Evolutionary conservation across 2,888 invertebrate genomes (phyloP).

Genomic region (Tillus elongatus): DNA sequence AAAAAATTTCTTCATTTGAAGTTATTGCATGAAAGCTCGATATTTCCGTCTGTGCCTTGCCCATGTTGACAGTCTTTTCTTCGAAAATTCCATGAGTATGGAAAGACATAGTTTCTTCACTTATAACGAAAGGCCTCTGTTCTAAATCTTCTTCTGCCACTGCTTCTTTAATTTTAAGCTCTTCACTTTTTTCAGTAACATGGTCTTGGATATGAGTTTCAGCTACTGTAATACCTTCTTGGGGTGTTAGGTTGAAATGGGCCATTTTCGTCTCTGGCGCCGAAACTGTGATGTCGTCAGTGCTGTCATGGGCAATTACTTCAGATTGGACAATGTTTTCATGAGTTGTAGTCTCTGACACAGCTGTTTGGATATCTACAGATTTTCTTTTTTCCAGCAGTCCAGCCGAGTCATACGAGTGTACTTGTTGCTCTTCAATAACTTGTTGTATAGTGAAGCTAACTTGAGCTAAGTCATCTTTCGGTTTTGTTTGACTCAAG

Average conservation of each 20-base stretch:
- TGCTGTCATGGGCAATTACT: constrained; percentile 28
- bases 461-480: neutral
- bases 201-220: constrained; percentile 11
- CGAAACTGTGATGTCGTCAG: constrained; percentile 22
- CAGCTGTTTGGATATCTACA: too few relatives aligned
- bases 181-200: neutral
- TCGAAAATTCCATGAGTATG: neutral
- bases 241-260: constrained; percentile 27
- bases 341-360: too few relatives aligned
- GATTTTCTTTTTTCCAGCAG: too few relatives aligned
- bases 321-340: constrained; percentile 27
- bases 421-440: neutral
- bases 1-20: too few relatives aligned
- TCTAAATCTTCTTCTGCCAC: neutral
- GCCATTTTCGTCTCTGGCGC: constrained; percentile 29
- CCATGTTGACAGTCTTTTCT: too few relatives aligned
- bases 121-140: neutral
- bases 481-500: constrained; percentile 13
- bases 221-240: constrained; percentile 30
- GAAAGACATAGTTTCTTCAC: constrained; percentile 1
- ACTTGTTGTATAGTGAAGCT: neutral
- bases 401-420: too few relatives aligned
- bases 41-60: too few relatives aligned
- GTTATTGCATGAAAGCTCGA: too few relatives aligned
- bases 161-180: neutral